Evolutionary conservation across 2,888 invertebrate species (phyloP).

Genomic region (Himalopsyche kuldschensis): DNA sequence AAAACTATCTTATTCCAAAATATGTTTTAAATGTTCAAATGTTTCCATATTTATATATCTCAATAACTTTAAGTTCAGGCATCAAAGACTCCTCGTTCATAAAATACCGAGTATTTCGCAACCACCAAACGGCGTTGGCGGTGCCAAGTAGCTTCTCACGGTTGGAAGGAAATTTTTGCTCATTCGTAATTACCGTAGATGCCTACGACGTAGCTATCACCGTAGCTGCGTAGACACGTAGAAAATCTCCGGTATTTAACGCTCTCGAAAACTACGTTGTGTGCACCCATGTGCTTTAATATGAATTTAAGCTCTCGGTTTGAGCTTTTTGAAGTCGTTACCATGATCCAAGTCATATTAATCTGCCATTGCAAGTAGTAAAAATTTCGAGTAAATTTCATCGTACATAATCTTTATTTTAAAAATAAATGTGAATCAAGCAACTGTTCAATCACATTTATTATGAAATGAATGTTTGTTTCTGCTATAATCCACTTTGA

Average conservation of each 20-base stretch:
- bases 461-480: no score
- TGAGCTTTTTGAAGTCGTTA: background rate
- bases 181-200: background rate
- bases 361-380: background rate
- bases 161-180: background rate
- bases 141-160: background rate
- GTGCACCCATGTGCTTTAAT: slow-evolving; percentile 13
- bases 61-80: background rate
- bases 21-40: background rate
- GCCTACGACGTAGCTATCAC: background rate
- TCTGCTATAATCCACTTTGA: no score
- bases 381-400: no score
- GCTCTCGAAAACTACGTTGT: slow-evolving; percentile 19
- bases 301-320: background rate
- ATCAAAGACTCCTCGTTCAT: background rate
- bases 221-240: background rate
- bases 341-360: background rate
- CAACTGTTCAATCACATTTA: no score
- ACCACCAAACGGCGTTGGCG: background rate
- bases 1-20: background rate
- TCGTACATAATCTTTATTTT: no score
- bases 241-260: slow-evolving; percentile 18
- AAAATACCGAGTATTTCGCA: background rate
- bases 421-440: no score
- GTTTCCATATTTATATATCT: background rate